Evolutionary conservation across 2,797 vertebrate genomes (phyloP), one percentile per base, ranked within the genome.

Genomic region (Sorex maritimensis): DNA sequence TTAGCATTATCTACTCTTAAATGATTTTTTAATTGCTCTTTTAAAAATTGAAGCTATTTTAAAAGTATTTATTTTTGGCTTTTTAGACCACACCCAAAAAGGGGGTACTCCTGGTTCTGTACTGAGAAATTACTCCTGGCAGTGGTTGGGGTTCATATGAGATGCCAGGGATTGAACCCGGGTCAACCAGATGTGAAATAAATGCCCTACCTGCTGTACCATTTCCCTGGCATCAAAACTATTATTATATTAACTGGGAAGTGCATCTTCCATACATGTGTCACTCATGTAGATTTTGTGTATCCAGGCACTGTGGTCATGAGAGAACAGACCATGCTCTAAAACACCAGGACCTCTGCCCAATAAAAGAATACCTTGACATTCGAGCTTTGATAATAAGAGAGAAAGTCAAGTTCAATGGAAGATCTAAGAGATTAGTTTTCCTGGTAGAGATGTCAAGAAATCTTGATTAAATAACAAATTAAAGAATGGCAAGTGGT

Each of bases 391-490:
- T 19, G 15, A 21, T 52, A 38, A 86, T 65, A 5, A 63, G 0
- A 38, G 52, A 67, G 24, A 86, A 9, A 87, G 49, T 69, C 65
- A 17, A 6, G 24, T 19, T 1, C 34, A 73, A 30, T 9, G 17
- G 83, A 63, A 88, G 30, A 24, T 21, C 13, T 13, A 65, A 55
- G 0, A 75, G 21, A 71, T 30, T 1, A 17, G 23, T 52, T 71
- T 79, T 77, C 46, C 49, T 78, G 24, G n/a, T 6, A 61, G 8
- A 10, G 23, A 44, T 15, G 71, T 61, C n/a, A 68, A 68, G n/a
- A 87, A 72, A 87, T 84, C 79, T 65, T 75, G 52, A 84, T 75
- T 80, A 26, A 80, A 61, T 13, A 67, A 24, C 67, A 28, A 83
- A 44, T 67, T 30, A 5, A 58, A 58, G 21, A 90, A 34, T 23